Conservation (phyloP, 2,888 invertebrate genomes). For the Chesias legatella region DNA sequence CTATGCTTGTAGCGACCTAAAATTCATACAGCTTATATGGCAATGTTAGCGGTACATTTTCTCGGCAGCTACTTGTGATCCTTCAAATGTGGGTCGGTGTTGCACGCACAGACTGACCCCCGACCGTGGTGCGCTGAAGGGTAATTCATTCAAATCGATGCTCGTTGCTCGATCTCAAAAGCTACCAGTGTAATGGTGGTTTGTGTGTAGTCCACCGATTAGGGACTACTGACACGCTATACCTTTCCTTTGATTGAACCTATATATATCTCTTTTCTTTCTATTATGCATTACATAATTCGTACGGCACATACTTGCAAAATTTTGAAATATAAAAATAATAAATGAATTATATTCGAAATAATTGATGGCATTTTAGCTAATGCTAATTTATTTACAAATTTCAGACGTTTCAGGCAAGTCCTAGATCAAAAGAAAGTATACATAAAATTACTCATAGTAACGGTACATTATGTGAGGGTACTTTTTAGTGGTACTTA, state of each 20-base stretch:
- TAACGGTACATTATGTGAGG: neutral
- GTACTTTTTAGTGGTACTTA: neutral
- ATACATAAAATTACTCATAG: too few species aligned
- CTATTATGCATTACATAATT: too few species aligned
- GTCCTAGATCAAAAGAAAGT: too few species aligned
- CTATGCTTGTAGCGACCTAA: slow-evolving; percentile 78
- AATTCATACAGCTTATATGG: slow-evolving; percentile 80
- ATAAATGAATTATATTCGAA: neutral
- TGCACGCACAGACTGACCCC: slow-evolving; percentile 76
- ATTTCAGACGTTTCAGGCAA: too few species aligned
- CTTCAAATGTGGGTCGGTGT: slow-evolving; percentile 77
- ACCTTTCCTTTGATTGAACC: neutral
- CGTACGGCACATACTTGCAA: neutral
- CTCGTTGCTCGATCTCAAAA: slow-evolving; percentile 35
- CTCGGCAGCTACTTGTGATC: slow-evolving; percentile 78
- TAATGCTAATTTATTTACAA: too few species aligned
- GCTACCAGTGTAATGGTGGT: slow-evolving; percentile 29
- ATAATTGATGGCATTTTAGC: neutral
- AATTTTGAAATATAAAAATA: neutral
- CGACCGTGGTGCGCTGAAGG: slow-evolving; percentile 57
- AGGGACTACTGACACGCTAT: neutral
- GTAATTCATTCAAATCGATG: slow-evolving; percentile 65
- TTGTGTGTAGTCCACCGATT: slow-evolving; percentile 12
- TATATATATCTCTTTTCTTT: too few species aligned
- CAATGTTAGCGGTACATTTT: slow-evolving; percentile 79